phyloP scores from a whole-genome alignment of 2,113 vertebrate genomes.

The Esox niger region DNA sequence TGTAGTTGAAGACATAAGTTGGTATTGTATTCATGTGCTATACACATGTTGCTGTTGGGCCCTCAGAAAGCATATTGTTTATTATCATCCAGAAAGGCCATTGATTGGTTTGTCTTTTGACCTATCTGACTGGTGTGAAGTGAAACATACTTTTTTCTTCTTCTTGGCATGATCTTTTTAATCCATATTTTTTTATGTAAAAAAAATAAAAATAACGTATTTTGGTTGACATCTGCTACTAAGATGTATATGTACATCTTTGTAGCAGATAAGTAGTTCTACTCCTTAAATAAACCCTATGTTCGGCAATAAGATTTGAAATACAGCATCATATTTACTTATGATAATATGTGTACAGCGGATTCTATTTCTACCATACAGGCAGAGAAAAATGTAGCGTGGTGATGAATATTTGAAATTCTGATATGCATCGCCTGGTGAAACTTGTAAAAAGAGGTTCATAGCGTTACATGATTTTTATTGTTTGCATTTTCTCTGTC shows the following conservation, averaged over 20 bases:
- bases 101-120: constrained; percentile 69
- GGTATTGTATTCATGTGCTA: background rate
- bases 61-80: constrained; percentile 8
- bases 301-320: too few species aligned
- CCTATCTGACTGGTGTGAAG: constrained; percentile 51
- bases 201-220: too few species aligned
- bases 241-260: too few species aligned
- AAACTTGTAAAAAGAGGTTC: constrained; percentile 29
- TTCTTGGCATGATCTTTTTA: constrained; percentile 62
- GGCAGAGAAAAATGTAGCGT: background rate
- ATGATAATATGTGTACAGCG: too few species aligned
- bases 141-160: constrained; percentile 56
- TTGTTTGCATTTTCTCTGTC: constrained; percentile 41
- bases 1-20: background rate
- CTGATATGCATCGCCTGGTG: constrained; percentile 19
- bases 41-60: background rate
- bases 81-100: constrained; percentile 65
- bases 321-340: too few species aligned
- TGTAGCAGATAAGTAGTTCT: too few species aligned
- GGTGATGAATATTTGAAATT: background rate
- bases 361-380: too few species aligned
- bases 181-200: too few species aligned
- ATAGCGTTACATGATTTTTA: constrained; percentile 40
- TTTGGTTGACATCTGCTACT: too few species aligned
- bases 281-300: too few species aligned